phyloP scores from a whole-genome alignment of 2,888 invertebrate genomes.

The Xestia rhomboidea region DNA sequence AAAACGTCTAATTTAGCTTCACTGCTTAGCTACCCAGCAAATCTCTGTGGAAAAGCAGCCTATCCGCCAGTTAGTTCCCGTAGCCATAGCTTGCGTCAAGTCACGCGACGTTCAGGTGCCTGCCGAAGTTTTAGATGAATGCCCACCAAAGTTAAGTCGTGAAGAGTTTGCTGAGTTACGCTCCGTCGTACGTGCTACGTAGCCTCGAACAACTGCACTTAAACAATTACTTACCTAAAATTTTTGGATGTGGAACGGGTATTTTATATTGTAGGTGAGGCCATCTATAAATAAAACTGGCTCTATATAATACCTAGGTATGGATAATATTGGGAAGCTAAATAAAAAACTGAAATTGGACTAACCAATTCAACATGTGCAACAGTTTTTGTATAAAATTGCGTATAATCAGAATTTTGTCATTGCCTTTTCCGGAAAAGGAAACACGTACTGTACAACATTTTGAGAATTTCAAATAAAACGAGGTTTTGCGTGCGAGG shows the following conservation, averaged over 20 bases:
- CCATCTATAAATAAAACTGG: not conserved
- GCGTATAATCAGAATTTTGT: not conserved
- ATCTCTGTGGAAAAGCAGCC: not conserved
- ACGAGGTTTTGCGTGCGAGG: not conserved
- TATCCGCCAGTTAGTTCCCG: conserved; percentile 57
- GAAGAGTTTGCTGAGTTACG: conserved; percentile 80
- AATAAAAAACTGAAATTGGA: not conserved
- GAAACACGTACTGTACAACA: not conserved
- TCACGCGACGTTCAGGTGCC: conserved; percentile 80
- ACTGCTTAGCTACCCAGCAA: not conserved
- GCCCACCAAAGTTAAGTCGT: conserved; percentile 80
- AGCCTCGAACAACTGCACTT: conserved; percentile 73
- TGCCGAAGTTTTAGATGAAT: conserved; percentile 86
- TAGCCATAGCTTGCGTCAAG: conserved; percentile 67
- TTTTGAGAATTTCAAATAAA: not conserved
- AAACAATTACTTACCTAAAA: conserved; percentile 63
- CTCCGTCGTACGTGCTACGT: conserved; percentile 71
- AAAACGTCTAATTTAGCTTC: not conserved
- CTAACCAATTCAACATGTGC: not conserved
- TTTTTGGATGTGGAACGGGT: not conserved
- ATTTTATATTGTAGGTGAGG: not conserved
- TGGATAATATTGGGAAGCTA: not conserved
- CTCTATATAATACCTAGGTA: not conserved
- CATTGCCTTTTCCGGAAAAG: not conserved
- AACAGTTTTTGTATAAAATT: not conserved